Evolutionary conservation across 1,140 invertebrate species (phyloP).

Genomic region (Drosophila bocqueti): DNA sequence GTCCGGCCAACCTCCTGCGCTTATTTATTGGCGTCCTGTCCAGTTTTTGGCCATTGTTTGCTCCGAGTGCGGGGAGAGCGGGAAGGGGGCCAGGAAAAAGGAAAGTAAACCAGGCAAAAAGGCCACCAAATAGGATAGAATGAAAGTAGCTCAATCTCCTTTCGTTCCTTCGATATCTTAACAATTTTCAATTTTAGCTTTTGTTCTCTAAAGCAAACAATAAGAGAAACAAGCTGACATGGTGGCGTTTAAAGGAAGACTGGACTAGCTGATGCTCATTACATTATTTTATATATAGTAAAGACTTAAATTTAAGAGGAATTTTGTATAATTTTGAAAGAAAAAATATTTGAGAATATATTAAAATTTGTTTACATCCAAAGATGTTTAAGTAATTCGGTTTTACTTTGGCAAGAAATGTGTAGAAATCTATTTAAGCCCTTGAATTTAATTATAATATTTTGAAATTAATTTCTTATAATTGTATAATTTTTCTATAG

Average conservation of each 20-base stretch:
- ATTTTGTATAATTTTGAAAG: background rate
- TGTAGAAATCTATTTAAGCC: too few species aligned
- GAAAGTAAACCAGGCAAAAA: constrained; percentile 80
- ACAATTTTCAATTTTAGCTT: constrained; percentile 83
- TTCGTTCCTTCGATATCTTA: constrained; percentile 62
- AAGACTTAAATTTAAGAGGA: too few species aligned
- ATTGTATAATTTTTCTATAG: too few species aligned
- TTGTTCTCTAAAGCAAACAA: constrained; percentile 72
- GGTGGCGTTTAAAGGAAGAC: background rate
- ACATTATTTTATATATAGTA: background rate
- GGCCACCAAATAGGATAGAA: constrained; percentile 71
- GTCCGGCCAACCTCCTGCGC: constrained; percentile 57
- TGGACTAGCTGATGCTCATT: background rate
- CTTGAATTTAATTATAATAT: background rate
- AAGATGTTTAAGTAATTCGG: background rate
- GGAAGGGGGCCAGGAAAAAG: constrained; percentile 46
- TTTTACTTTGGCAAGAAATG: too few species aligned
- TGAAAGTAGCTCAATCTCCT: constrained; percentile 68
- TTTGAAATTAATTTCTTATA: too few species aligned
- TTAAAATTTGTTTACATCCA: background rate
- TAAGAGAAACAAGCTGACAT: constrained; percentile 30
- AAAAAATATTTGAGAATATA: background rate
- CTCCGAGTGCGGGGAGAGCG: constrained; percentile 5
- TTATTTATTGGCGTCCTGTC: constrained; percentile 80
- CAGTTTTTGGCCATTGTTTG: constrained; percentile 66